Evolutionary conservation across 2,113 vertebrate species (phyloP).

Genomic region (Lanius ludovicianus): DNA sequence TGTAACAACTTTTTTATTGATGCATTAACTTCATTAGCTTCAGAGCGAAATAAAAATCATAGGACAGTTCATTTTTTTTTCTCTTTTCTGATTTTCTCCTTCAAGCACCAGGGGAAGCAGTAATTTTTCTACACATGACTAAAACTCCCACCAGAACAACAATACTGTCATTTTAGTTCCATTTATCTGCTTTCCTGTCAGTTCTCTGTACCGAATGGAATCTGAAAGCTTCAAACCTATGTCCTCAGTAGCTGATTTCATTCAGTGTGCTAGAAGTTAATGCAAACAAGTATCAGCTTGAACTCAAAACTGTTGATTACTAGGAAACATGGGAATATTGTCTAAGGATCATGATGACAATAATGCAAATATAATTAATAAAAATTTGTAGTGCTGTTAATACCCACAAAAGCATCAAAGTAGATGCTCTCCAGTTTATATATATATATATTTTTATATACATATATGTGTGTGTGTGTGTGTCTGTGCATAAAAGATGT

Average conservation of each 20-base stretch:
- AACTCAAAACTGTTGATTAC: not conserved
- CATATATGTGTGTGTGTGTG: not conserved
- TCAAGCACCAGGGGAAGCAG: not conserved
- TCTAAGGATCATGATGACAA: not conserved
- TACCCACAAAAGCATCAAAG: not conserved
- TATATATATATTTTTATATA: not conserved
- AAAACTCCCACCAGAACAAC: not conserved
- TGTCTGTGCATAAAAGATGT: not conserved
- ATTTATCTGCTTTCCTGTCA: not conserved
- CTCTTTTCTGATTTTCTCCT: not conserved
- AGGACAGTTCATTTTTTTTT: not conserved
- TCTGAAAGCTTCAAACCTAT: not conserved
- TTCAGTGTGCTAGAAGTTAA: not conserved
- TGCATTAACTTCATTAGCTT: not conserved
- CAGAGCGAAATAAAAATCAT: not conserved
- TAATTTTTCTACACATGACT: not conserved
- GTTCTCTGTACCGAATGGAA: not conserved
- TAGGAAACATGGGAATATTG: not conserved
- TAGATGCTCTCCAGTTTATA: not conserved
- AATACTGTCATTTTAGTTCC: not conserved
- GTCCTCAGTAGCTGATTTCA: not conserved
- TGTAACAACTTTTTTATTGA: not conserved
- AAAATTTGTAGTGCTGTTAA: not conserved
- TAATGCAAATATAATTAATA: not conserved
- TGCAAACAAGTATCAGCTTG: not conserved